Conservation (phyloP, 1,140 invertebrate genomes). For the Notospermus geniculatus region DNA sequence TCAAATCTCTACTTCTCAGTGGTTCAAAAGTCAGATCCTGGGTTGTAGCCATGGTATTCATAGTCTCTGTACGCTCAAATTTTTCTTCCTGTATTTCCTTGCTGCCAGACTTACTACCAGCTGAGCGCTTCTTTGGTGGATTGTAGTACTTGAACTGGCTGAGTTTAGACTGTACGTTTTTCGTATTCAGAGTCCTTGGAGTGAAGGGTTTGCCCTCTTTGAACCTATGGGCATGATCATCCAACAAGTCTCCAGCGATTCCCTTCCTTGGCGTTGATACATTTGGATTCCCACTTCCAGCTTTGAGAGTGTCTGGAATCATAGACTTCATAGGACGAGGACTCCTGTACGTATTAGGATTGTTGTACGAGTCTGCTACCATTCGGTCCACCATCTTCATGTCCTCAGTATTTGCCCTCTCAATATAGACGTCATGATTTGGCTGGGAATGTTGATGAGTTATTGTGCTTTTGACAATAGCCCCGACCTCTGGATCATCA, state of each 20-base stretch:
- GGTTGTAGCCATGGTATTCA: neutral
- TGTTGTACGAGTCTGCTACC: conserved; percentile 6
- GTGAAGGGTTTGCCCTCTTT: conserved; percentile 51
- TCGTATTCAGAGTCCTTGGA: conserved; percentile 46
- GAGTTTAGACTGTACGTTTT: conserved; percentile 39
- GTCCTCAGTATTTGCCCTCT: neutral
- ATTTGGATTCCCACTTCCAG: neutral
- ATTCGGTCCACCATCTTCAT: conserved; percentile 13
- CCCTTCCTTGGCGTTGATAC: neutral
- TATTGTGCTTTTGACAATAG: neutral
- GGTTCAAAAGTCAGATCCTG: conserved; percentile 43
- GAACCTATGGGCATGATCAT: conserved; percentile 43
- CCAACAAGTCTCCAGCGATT: conserved; percentile 39
- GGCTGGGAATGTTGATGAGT: neutral
- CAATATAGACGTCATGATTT: neutral
- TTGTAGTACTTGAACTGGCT: conserved; percentile 49
- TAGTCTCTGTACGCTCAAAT: neutral
- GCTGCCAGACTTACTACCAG: neutral
- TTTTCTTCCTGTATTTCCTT: conserved; percentile 1
- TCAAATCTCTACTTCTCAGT: conserved; percentile 44
- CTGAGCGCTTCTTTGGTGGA: conserved; percentile 24
- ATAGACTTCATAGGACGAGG: conserved; percentile 9
- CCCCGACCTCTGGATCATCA: neutral
- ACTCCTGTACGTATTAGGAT: conserved; percentile 12
- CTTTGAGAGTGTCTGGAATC: conserved; percentile 10